These are phyloP conservation scores for Trichosurus vulpecula DNA, from an alignment of 2,797 vertebrate genomes.

Conservation along the genomic window DNA sequence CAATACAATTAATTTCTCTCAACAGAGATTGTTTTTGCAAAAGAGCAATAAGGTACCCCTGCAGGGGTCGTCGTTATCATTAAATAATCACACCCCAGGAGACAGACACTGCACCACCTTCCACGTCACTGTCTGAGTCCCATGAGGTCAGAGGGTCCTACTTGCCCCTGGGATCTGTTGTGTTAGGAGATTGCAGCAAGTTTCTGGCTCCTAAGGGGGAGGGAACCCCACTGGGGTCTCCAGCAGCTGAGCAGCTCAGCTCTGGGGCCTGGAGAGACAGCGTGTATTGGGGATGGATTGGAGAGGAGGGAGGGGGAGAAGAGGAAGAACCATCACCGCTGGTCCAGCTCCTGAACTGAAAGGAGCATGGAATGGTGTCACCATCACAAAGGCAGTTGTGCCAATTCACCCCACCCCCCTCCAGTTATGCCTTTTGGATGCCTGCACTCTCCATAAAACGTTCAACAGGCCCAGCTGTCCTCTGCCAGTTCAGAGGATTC, in stretches of 20 bases:
- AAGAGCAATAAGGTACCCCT: conserved; percentile 85
- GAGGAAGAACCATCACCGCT: not conserved
- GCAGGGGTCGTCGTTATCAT: conserved; percentile 82
- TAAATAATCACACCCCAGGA: conserved; percentile 86
- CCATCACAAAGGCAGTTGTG: not conserved
- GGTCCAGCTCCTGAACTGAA: not conserved
- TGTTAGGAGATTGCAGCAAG: conserved; percentile 41
- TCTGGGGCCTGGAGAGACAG: not conserved
- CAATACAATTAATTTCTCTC: conserved; percentile 86
- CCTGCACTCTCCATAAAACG: conserved; percentile 65
- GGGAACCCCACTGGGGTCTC: not conserved
- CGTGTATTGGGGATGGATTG: not conserved
- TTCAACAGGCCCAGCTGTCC: conserved; percentile 73
- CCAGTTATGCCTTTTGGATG: conserved; percentile 57
- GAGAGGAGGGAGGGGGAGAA: not conserved
- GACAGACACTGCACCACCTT: conserved; percentile 77
- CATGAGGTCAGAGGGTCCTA: conserved; percentile 58
- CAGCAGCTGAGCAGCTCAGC: not conserved
- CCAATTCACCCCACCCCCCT: not conserved
- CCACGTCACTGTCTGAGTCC: conserved; percentile 76
- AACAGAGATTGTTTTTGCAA: conserved; percentile 83
- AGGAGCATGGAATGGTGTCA: not conserved
- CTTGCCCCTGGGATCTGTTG: conserved; percentile 70
- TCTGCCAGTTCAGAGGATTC: conserved; percentile 32
- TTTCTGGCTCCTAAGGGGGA: not conserved